Evolutionary conservation across 2,113 vertebrate genomes (phyloP).

Genomic region (Macheiramphus alcinus): DNA sequence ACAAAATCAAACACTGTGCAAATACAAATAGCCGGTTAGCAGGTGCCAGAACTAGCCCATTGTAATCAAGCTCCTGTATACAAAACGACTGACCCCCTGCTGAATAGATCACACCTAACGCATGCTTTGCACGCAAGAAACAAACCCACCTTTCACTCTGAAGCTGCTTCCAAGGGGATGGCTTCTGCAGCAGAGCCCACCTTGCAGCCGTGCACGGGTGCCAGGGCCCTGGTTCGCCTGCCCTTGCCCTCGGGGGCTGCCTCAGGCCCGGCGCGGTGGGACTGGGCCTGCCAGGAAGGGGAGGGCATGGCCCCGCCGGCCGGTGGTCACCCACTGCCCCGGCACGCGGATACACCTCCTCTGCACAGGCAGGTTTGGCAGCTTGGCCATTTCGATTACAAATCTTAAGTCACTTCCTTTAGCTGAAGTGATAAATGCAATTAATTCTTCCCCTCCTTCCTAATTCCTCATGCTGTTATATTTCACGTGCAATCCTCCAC

Average conservation of each 20-base stretch:
- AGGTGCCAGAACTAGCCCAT: neutral
- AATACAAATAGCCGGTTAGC: neutral
- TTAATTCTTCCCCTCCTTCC: neutral
- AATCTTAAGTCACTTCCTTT: neutral
- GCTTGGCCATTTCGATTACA: neutral
- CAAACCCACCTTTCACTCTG: neutral
- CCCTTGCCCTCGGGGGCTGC: neutral
- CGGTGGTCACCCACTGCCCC: neutral
- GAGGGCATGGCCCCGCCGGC: accelerated
- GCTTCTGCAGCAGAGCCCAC: neutral
- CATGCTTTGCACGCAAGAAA: neutral
- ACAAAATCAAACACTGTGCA: neutral
- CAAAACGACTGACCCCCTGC: neutral
- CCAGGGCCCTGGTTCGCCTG: neutral
- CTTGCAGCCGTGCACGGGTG: accelerated
- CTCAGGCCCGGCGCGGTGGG: accelerated
- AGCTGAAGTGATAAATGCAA: neutral
- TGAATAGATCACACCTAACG: neutral
- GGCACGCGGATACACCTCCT: accelerated
- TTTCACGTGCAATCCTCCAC: neutral
- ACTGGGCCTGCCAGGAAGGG: neutral
- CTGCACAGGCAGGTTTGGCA: neutral
- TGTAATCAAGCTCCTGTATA: neutral
- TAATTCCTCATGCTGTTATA: neutral
- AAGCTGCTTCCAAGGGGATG: neutral